Conservation (phyloP, 2,797 vertebrate genomes). For the Crenichthys baileyi region DNA sequence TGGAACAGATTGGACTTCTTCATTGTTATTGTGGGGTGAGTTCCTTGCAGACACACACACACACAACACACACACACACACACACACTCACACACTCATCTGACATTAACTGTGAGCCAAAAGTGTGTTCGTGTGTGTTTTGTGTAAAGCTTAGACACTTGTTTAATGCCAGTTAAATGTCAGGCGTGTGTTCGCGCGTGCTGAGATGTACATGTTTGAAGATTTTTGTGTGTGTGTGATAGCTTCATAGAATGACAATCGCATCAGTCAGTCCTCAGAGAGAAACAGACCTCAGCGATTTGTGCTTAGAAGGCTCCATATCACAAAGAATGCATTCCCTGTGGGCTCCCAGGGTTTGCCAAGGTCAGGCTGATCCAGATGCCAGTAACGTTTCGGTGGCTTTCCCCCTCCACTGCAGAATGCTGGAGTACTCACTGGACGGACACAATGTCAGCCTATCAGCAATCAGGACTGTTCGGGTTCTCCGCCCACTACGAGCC, state of each 20-base stretch:
- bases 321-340: constrained; percentile 57
- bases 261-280: constrained; percentile 49
- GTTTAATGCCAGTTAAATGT: constrained; percentile 87
- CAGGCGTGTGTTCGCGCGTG: constrained; percentile 68
- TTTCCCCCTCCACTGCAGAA: constrained; percentile 77
- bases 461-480: constrained; percentile 93
- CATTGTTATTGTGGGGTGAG: constrained; percentile 96
- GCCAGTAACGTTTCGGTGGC: constrained; percentile 47
- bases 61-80: constrained; percentile 35
- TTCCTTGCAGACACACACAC: constrained; percentile 44
- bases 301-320: constrained; percentile 64
- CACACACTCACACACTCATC: constrained; percentile 36
- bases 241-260: constrained; percentile 70
- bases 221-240: constrained; percentile 45
- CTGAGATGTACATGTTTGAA: constrained; percentile 38
- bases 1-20: constrained; percentile 99
- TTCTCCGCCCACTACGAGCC: constrained; percentile 94
- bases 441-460: constrained; percentile 97
- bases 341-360: constrained; percentile 47
- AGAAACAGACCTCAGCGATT: constrained; percentile 64
- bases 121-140: constrained; percentile 65
- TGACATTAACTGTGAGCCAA: constrained; percentile 82
- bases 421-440: constrained; percentile 97
- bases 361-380: constrained; percentile 65
- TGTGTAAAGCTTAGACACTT: constrained; percentile 76